Percentiles rank a stretch among this genome's conserved stretches.
phyloP scores from a whole-genome alignment of 2,797 vertebrate species.

The Heliangelus exortis region DNA sequence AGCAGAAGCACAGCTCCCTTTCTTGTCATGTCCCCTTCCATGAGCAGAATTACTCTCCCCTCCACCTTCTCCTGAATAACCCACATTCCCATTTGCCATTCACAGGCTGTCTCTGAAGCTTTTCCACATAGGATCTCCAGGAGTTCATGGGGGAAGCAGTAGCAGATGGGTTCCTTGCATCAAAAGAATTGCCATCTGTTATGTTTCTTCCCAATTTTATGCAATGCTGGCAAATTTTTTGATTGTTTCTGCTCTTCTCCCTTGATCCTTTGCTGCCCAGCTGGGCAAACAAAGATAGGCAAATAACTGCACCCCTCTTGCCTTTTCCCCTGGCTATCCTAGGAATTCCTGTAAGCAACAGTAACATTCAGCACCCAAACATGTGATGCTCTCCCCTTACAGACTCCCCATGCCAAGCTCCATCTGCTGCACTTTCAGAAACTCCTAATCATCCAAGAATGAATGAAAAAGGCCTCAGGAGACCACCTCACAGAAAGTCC shows the following conservation, averaged over 20 bases:
- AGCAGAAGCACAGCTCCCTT: neutral
- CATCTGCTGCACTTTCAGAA: constrained; percentile 8
- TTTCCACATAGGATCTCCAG: neutral
- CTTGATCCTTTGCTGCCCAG: constrained; percentile 1
- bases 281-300: neutral
- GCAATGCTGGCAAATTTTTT: neutral
- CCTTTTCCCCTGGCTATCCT: neutral
- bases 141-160: neutral
- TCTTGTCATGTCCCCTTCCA: neutral
- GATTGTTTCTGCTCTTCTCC: neutral
- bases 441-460: neutral
- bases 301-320: neutral
- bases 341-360: neutral
- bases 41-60: neutral
- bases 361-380: neutral
- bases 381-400: neutral
- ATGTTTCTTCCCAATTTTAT: neutral
- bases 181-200: constrained; percentile 56
- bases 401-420: neutral
- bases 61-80: neutral
- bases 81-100: constrained; percentile 9
- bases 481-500: neutral
- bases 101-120: constrained; percentile 10
- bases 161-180: constrained; percentile 58
- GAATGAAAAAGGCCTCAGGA: neutral